Evolutionary conservation across 1,140 invertebrate genomes (phyloP).

Genomic region (Polypedilum vanderplanki): DNA sequence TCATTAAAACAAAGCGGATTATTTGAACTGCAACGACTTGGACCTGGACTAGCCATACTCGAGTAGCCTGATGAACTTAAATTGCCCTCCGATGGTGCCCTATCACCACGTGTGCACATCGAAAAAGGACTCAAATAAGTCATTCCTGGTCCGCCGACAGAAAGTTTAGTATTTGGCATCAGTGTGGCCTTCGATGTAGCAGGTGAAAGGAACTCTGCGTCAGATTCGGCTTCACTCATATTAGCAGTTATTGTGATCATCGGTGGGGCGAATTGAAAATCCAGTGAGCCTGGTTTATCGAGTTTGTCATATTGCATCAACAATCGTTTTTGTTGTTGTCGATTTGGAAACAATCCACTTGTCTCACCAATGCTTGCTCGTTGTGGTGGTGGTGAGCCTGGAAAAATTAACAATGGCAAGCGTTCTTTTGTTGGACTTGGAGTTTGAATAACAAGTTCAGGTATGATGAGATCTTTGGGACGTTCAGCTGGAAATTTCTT

Average conservation of each 20-base stretch:
- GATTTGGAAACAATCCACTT: constrained; percentile 43
- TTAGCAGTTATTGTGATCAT: constrained; percentile 67
- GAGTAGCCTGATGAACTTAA: constrained; percentile 74
- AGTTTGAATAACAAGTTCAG: constrained; percentile 54
- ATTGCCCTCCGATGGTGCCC: constrained; percentile 70
- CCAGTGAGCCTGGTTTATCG: constrained; percentile 55
- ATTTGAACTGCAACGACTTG: constrained; percentile 66
- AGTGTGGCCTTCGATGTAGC: constrained; percentile 42
- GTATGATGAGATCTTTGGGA: constrained; percentile 48
- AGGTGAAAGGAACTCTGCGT: constrained; percentile 56
- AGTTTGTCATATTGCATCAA: constrained; percentile 41
- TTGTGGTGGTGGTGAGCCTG: constrained; percentile 56
- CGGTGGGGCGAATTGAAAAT: constrained; percentile 57
- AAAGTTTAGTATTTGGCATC: constrained; percentile 41
- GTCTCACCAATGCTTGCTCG: constrained; percentile 44
- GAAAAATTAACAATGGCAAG: constrained; percentile 40
- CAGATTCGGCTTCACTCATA: constrained; percentile 65
- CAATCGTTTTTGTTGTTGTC: constrained; percentile 38
- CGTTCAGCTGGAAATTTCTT: constrained; percentile 40
- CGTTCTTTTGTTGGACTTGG: constrained; percentile 50
- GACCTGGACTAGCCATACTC: constrained; percentile 70
- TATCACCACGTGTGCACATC: constrained; percentile 57
- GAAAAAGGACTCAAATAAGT: constrained; percentile 69
- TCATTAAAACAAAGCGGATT: constrained; percentile 65
- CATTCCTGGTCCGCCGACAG: constrained; percentile 47